Evolutionary conservation across 1,140 invertebrate genomes (phyloP).

Genomic region (Temnothorax curvispinosus): DNA sequence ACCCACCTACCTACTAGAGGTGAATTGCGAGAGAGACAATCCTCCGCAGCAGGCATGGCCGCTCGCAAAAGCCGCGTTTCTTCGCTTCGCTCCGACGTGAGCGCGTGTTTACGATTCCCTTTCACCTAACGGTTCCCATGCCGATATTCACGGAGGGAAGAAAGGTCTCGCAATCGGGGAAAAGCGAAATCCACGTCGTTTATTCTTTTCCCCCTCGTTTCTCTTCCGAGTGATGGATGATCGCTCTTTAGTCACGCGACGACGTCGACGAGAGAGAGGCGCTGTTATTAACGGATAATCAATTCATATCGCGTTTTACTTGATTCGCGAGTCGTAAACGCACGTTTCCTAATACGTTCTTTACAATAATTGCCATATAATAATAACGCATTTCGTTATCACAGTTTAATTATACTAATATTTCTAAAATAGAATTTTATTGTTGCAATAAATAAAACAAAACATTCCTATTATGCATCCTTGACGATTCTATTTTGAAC

Average conservation of each 20-base stretch:
- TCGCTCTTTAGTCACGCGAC: slow-evolving; percentile 8
- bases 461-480: too few relatives aligned
- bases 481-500: background rate
- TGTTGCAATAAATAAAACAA: background rate
- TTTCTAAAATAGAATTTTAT: background rate
- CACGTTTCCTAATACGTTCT: background rate
- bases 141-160: slow-evolving; percentile 58
- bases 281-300: background rate
- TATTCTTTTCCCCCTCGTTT: slow-evolving; percentile 24
- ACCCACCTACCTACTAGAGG: slow-evolving; percentile 51
- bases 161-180: slow-evolving; percentile 59
- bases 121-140: slow-evolving; percentile 76
- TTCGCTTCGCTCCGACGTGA: slow-evolving; percentile 61
- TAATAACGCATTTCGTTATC: background rate
- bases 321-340: background rate
- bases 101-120: slow-evolving; percentile 67
- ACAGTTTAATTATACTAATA: background rate
- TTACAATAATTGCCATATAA: background rate
- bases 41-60: slow-evolving; percentile 37
- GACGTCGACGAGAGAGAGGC: background rate
- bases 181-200: slow-evolving; percentile 65
- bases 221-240: background rate
- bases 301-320: slow-evolving; percentile 5
- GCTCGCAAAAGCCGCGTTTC: slow-evolving; percentile 68
- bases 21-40: slow-evolving; percentile 73